phyloP scores from a whole-genome alignment of 1,140 invertebrate genomes.

The Agrilus planipennis region DNA sequence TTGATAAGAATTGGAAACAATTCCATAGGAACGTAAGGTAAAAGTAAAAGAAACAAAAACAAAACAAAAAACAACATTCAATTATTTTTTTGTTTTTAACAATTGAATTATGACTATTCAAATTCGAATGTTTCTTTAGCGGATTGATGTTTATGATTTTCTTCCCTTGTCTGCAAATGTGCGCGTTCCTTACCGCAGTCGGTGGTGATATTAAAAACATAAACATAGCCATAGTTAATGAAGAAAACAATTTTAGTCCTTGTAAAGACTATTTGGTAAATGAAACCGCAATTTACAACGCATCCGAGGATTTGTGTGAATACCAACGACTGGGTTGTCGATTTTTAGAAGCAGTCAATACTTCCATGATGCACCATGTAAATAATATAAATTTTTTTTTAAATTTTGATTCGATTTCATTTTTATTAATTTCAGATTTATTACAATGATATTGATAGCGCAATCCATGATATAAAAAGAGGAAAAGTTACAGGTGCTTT shows the following conservation, averaged over 20 bases:
- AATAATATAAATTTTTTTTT: too few relatives aligned
- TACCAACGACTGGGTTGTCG: conserved; percentile 46
- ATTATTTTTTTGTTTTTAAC: too few relatives aligned
- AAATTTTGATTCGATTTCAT: too few relatives aligned
- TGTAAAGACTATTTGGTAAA: conserved; percentile 28
- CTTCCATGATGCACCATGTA: conserved; percentile 36
- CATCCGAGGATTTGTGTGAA: conserved; percentile 34
- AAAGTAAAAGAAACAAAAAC: conserved; percentile 2
- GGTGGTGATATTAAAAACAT: conserved; percentile 64
- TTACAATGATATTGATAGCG: conserved; percentile 36
- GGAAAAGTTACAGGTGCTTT: conserved; percentile 59
- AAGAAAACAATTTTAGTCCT: conserved; percentile 45
- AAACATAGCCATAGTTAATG: conserved; percentile 61
- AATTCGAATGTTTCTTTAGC: conserved; percentile 38
- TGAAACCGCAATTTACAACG: conserved; percentile 19
- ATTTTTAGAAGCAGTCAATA: conserved; percentile 39
- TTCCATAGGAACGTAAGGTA: conserved; percentile 22
- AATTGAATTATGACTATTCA: not conserved
- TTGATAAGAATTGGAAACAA: conserved; percentile 26
- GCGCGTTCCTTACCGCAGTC: conserved; percentile 67
- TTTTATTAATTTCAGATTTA: conserved; percentile 8
- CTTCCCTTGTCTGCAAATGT: conserved; percentile 69
- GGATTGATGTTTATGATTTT: conserved; percentile 67
- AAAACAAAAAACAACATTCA: too few relatives aligned
- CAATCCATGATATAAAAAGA: conserved; percentile 44